Evolutionary conservation across 2,888 invertebrate genomes (phyloP), one percentile per base, ranked within the genome.

Genomic region (Crepidodera aurea): DNA sequence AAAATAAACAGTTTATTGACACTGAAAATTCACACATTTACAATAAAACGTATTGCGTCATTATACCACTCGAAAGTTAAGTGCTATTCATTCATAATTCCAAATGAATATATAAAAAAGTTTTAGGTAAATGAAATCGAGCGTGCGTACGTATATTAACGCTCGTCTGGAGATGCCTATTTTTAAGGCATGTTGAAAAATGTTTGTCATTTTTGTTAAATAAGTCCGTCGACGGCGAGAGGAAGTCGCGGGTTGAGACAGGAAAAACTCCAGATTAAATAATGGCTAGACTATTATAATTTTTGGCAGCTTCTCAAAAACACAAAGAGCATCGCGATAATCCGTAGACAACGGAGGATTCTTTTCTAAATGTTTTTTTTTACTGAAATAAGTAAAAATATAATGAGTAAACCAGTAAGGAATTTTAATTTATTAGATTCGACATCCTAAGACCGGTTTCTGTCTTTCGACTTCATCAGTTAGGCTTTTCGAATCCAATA

Each of bases 231-330:
- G 39, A 27, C 13, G 16, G 50, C 22, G 22, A 50, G 42, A 58
- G 59, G 59, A 59, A 51, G 51, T 48, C 51, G 40, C 57, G 39
- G 39, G 48, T 13, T 22, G 27, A 46, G 40, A 51, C 40, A 32
- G 42, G 51, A 59, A 59, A 51, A 59, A 51, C 39, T 44, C 32
- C 22, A 27, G 59, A 51, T 51, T 51, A 34, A 59, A 42, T 59
- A 59, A 59, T 59, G 34, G 51, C 16, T 25, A 25, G 42, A 29
- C 59, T 22, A 59, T 44, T 51, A 59, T 51, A 51, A 51, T 63
- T 62, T 61, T 62, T 66, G 66, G 66, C 66, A 46, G 60, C 51
- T 57, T 46, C 54, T 60, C 66, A 66, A 62, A 53, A 62, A 40
- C 51, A 60, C 60, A 62, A 16, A 13, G 10, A 42, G n/a, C 19